A percentile compares a stretch with the other conserved stretches of the same genome.
Conservation (phyloP, 2,797 vertebrate genomes). For the Coluber constrictor region DNA sequence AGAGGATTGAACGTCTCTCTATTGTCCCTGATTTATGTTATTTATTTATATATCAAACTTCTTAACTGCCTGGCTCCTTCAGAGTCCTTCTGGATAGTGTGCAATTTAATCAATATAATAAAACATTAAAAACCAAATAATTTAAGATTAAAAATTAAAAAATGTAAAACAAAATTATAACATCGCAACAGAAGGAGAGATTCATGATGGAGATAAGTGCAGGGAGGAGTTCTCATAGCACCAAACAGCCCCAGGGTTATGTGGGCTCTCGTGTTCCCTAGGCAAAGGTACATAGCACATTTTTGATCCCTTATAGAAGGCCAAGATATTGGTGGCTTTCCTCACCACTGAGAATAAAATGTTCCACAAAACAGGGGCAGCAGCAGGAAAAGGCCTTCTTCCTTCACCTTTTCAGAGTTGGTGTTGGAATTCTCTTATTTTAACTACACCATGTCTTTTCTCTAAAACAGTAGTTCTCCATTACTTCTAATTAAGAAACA, state of each 20-base stretch:
- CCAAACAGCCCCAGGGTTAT: background rate
- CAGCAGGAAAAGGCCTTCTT: background rate
- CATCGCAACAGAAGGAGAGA: background rate
- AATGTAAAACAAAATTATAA: background rate
- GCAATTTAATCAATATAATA: background rate
- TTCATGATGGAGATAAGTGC: background rate
- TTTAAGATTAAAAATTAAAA: background rate
- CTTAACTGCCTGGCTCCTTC: background rate
- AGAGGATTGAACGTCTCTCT: background rate
- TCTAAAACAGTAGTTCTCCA: background rate
- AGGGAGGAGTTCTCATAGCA: background rate
- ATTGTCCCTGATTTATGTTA: background rate
- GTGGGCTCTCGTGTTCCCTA: background rate
- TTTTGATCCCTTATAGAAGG: background rate
- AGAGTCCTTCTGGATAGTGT: background rate
- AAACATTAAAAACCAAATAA: background rate
- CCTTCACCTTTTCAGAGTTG: background rate
- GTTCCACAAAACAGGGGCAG: background rate
- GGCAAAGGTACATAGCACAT: background rate
- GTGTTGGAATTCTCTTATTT: background rate
- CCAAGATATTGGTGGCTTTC: background rate
- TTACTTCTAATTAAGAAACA: background rate
- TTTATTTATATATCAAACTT: background rate
- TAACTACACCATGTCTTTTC: background rate
- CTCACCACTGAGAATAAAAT: background rate